Percentiles rank a stretch among this genome's conserved stretches.
Evolutionary conservation across 2,888 invertebrate species (phyloP).

Genomic region (Lochmaea crataegi): DNA sequence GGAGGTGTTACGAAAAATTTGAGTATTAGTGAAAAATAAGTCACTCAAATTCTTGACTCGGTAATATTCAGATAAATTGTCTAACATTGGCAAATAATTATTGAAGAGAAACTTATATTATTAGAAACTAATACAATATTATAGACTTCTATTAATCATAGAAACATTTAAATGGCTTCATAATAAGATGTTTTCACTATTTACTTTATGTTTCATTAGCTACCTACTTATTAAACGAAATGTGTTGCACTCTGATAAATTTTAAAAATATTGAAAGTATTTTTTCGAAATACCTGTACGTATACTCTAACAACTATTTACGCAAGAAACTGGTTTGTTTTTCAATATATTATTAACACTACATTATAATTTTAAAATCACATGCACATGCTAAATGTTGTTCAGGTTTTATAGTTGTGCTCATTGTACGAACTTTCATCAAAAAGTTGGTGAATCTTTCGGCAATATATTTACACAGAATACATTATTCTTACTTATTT

Average conservation of each 20-base stretch:
- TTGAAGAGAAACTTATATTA: too few relatives aligned
- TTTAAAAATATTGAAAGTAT: not conserved
- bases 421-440: not conserved
- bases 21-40: too few relatives aligned
- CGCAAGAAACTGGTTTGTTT: not conserved
- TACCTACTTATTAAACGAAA: not conserved
- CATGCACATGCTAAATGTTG: not conserved
- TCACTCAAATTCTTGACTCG: too few relatives aligned
- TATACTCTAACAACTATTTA: not conserved
- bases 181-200: constrained; percentile 10
- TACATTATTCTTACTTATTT: too few relatives aligned
- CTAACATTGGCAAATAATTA: too few relatives aligned
- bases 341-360: not conserved
- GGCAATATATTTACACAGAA: too few relatives aligned
- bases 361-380: not conserved
- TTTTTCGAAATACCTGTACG: not conserved
- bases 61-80: too few relatives aligned
- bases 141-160: not conserved
- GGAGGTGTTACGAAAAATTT: too few relatives aligned
- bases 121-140: not conserved
- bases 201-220: not conserved
- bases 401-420: not conserved
- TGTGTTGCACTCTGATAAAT: constrained; percentile 1
- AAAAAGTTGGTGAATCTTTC: too few relatives aligned
- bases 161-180: not conserved